Conservation (phyloP, 1,140 invertebrate genomes). For the Palaemon carinicauda region DNA sequence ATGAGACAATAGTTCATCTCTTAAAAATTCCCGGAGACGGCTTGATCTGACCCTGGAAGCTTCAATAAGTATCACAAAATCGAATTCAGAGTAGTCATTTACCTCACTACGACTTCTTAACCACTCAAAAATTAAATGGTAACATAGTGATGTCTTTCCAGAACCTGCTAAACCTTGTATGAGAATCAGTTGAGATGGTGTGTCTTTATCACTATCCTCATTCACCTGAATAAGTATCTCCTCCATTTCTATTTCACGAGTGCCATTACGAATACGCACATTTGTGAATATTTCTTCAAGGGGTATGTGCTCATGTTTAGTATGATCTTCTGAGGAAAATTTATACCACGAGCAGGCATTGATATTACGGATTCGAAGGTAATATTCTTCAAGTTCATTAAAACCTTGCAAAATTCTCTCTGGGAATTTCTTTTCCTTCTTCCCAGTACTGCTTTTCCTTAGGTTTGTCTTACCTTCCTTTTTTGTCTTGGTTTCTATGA, state of each 20-base stretch:
- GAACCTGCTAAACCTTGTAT: slow-evolving; percentile 15
- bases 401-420: too few species aligned
- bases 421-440: too few species aligned
- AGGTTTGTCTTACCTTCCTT: too few species aligned
- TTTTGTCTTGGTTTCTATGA: too few species aligned
- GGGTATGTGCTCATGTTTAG: background rate
- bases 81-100: background rate
- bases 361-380: too few species aligned
- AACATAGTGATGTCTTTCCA: slow-evolving; percentile 27
- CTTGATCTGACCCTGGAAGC: slow-evolving; percentile 1
- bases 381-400: too few species aligned
- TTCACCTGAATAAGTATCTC: slow-evolving; percentile 4
- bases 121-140: slow-evolving; percentile 24
- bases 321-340: background rate
- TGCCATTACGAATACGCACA: background rate
- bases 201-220: background rate
- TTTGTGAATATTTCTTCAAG: background rate
- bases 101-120: background rate
- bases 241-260: background rate
- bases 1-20: slow-evolving; percentile 7
- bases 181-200: background rate
- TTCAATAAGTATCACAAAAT: slow-evolving; percentile 27
- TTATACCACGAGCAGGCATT: too few species aligned
- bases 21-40: slow-evolving; percentile 18
- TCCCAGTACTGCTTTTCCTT: too few species aligned